Percentiles rank a stretch among this genome's conserved stretches.
phyloP scores from a whole-genome alignment of 1,140 invertebrate species.

The Atta colombica region DNA sequence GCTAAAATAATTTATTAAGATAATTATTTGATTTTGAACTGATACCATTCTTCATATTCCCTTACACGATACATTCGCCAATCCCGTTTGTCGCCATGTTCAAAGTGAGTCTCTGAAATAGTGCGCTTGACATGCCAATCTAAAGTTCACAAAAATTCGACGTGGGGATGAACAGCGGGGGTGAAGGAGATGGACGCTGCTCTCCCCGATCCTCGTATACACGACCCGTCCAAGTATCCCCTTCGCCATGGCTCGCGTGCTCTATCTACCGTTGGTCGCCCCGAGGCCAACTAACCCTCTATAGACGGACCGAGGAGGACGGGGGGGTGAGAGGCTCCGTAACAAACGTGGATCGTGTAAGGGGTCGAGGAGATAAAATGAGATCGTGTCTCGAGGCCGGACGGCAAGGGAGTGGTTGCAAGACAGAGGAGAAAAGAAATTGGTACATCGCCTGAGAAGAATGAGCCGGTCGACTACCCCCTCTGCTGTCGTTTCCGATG shows the following conservation, averaged over 20 bases:
- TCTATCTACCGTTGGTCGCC: conserved; percentile 75
- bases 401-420: conserved; percentile 63
- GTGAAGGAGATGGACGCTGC: conserved; percentile 14
- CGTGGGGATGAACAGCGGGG: background rate
- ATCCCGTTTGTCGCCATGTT: background rate
- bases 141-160: conserved; percentile 44
- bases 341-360: conserved; percentile 85
- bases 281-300: conserved; percentile 70
- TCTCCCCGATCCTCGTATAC: conserved; percentile 53
- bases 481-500: conserved; percentile 27
- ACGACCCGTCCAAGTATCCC: conserved; percentile 65
- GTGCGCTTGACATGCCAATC: conserved; percentile 67
- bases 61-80: background rate
- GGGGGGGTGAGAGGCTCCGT: conserved; percentile 65
- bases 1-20: background rate
- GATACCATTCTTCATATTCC: background rate
- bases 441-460: conserved; percentile 83
- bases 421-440: conserved; percentile 82
- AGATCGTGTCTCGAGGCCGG: conserved; percentile 82
- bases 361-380: conserved; percentile 85
- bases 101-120: conserved; percentile 21
- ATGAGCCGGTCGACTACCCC: conserved; percentile 61
- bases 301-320: conserved; percentile 26
- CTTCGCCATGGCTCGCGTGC: conserved; percentile 73
- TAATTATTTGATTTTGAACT: background rate